phyloP scores from a whole-genome alignment of 2,888 invertebrate genomes.

The Xylophagus ater region DNA sequence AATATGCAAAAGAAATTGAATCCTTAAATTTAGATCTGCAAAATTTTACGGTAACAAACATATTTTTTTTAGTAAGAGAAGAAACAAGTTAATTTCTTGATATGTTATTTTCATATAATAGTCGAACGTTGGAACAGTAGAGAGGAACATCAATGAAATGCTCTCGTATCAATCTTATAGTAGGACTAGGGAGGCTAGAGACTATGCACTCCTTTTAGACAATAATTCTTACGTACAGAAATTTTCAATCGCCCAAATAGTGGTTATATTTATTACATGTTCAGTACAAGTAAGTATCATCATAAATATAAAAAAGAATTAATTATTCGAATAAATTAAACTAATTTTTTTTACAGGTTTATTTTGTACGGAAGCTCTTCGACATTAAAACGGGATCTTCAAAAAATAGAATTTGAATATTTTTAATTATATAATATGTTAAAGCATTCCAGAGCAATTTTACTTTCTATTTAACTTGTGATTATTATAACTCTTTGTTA shows the following conservation, averaged over 20 bases:
- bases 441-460: too few relatives aligned
- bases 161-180: conserved; percentile 72
- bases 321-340: background rate
- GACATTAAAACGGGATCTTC: conserved; percentile 58
- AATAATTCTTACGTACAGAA: conserved; percentile 79
- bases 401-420: conserved; percentile 37
- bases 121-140: conserved; percentile 64
- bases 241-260: conserved; percentile 80
- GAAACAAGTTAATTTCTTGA: background rate
- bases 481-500: too few relatives aligned
- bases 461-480: too few relatives aligned
- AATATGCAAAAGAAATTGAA: conserved; percentile 80
- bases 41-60: conserved; percentile 85
- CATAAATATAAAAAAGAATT: background rate
- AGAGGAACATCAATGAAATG: conserved; percentile 76
- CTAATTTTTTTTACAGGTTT: conserved; percentile 51
- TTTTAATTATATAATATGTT: too few relatives aligned
- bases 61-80: too few relatives aligned
- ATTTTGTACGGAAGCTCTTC: conserved; percentile 81
- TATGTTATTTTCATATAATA: conserved; percentile 29
- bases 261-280: conserved; percentile 69
- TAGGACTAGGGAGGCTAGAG: conserved; percentile 67
- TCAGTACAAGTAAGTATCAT: conserved; percentile 49
- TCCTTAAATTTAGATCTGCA: conserved; percentile 76
- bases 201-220: conserved; percentile 66